These are phyloP conservation scores for Mycteria americana DNA, from an alignment of 2,797 vertebrate genomes.

Conservation along the genomic window DNA sequence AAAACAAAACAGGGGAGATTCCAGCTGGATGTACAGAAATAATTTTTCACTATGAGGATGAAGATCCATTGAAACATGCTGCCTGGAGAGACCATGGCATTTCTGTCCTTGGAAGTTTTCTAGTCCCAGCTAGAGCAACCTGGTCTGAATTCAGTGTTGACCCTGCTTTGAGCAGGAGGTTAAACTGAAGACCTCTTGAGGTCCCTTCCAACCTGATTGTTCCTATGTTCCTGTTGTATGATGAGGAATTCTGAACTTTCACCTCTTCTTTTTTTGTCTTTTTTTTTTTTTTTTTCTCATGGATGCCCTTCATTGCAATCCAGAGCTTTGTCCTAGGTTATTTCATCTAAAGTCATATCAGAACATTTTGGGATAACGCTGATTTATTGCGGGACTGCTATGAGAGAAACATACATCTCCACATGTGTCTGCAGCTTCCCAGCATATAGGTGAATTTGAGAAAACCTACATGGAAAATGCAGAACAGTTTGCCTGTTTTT, in stretches of 20 bases:
- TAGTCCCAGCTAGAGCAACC: not conserved
- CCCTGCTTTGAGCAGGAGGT: not conserved
- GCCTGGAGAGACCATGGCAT: rapidly evolving
- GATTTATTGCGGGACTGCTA: not conserved
- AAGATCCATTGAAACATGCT: not conserved
- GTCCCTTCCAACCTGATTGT: not conserved
- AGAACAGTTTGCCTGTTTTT: not conserved
- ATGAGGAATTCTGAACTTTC: not conserved
- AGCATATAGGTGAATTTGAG: not conserved
- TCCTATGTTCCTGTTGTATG: not conserved
- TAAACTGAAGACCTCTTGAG: not conserved
- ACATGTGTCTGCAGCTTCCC: not conserved
- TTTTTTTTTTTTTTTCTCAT: not conserved
- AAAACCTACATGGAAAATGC: not conserved
- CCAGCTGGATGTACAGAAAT: not conserved
- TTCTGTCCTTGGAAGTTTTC: not conserved
- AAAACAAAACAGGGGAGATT: not conserved
- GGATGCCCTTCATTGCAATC: not conserved
- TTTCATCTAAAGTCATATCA: not conserved
- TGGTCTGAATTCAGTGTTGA: not conserved
- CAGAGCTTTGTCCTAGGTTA: not conserved
- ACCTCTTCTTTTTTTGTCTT: not conserved
- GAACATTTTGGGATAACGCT: not conserved
- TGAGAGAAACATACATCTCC: not conserved
- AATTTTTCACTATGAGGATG: not conserved